phyloP scores from a whole-genome alignment of 2,888 invertebrate species.

The Drosophila prolongata region DNA sequence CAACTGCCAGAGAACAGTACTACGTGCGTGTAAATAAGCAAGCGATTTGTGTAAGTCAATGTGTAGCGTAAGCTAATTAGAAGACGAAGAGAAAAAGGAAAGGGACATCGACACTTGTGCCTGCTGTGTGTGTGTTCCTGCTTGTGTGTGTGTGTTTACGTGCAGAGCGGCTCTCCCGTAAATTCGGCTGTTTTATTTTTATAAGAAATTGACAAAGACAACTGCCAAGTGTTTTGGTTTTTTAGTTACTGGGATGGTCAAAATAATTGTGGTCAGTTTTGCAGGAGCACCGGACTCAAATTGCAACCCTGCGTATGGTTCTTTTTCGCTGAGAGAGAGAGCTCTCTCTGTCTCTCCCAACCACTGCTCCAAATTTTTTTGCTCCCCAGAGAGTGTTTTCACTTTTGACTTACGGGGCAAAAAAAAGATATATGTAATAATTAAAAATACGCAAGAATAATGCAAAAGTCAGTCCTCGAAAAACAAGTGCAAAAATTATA shows the following conservation, averaged over 20 bases:
- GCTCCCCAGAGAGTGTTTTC: slow-evolving; percentile 46
- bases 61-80: slow-evolving; percentile 44
- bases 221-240: slow-evolving; percentile 22
- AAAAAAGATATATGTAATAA: slow-evolving; percentile 1
- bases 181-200: slow-evolving; percentile 51
- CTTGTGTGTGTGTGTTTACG: slow-evolving; percentile 14
- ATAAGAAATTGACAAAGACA: slow-evolving; percentile 47
- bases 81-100: slow-evolving; percentile 38
- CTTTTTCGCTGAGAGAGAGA: slow-evolving; percentile 3
- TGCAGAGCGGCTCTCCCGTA: slow-evolving; percentile 7
- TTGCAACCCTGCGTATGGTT: slow-evolving; percentile 36
- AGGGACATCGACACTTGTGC: slow-evolving; percentile 16
- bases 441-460: neutral
- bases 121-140: neutral
- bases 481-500: slow-evolving; percentile 14
- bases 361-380: slow-evolving; percentile 59
- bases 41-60: slow-evolving; percentile 39
- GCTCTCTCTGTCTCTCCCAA: slow-evolving; percentile 25
- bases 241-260: slow-evolving; percentile 10
- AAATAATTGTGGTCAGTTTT: slow-evolving; percentile 38
- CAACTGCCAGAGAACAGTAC: slow-evolving; percentile 31
- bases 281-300: slow-evolving; percentile 32
- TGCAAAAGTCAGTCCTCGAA: slow-evolving; percentile 2
- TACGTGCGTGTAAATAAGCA: slow-evolving; percentile 36
- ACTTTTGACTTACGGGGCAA: slow-evolving; percentile 53